These are phyloP conservation scores for Choreutis nemorana DNA, from an alignment of 2,888 invertebrate species.

Conservation along the genomic window DNA sequence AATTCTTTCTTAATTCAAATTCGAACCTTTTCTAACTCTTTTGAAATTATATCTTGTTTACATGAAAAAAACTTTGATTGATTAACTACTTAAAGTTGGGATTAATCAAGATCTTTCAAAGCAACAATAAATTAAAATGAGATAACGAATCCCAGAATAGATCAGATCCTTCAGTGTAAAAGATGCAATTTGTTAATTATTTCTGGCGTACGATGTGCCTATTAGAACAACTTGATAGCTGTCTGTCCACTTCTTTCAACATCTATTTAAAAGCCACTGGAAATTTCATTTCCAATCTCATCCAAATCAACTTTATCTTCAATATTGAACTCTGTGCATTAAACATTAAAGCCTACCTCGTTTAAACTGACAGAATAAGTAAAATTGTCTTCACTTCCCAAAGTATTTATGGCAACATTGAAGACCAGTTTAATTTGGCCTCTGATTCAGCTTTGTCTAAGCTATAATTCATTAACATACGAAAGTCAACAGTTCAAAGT, in stretches of 20 bases:
- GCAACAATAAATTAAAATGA: no score
- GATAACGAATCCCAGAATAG: no score
- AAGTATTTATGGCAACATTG: slow-evolving; percentile 42
- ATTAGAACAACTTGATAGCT: slow-evolving; percentile 62
- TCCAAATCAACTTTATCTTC: slow-evolving; percentile 7
- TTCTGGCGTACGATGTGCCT: slow-evolving; percentile 54
- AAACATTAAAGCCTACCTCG: slow-evolving; percentile 11
- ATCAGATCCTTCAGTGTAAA: no score
- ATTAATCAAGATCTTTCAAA: no score
- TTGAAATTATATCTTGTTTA: no score
- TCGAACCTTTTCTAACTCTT: no score
- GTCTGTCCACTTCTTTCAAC: slow-evolving; percentile 62
- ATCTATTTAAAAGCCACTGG: slow-evolving; percentile 58
- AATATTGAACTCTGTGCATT: slow-evolving; percentile 20
- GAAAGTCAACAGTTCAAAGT: slow-evolving; percentile 13
- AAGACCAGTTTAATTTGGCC: slow-evolving; percentile 24
- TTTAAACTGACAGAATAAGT: slow-evolving; percentile 10
- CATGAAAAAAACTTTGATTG: no score
- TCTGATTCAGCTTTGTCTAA: slow-evolving; percentile 11
- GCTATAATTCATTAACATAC: slow-evolving; percentile 6
- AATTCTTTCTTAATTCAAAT: no score
- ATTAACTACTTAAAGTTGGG: no score
- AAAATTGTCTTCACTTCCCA: slow-evolving; percentile 25
- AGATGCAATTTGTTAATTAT: slow-evolving; percentile 62
- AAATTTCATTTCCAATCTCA: slow-evolving; percentile 11